phyloP scores from a whole-genome alignment of 2,113 vertebrate genomes.

The Aegotheles bennettii region DNA sequence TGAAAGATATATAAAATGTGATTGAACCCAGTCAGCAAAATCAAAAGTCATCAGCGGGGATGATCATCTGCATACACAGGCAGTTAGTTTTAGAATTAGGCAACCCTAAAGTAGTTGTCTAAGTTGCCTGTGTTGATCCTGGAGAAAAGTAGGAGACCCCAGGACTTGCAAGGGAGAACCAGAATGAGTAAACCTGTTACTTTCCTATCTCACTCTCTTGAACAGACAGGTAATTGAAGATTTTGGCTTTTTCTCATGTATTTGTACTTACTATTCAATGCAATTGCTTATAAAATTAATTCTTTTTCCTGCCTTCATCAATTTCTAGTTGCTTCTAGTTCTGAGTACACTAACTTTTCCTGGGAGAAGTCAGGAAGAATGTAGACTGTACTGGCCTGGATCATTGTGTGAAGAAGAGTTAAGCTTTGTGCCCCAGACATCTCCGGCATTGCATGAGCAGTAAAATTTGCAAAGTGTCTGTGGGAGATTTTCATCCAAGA shows the following conservation, averaged over 20 bases:
- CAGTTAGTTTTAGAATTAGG: background rate
- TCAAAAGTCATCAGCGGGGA: background rate
- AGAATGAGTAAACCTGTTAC: background rate
- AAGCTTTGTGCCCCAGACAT: background rate
- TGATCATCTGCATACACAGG: background rate
- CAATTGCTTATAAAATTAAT: background rate
- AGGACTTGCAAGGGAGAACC: background rate
- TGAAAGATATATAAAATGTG: background rate
- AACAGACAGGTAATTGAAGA: background rate
- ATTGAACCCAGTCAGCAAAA: background rate
- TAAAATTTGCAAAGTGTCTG: background rate
- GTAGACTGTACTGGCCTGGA: background rate
- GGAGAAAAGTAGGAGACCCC: background rate
- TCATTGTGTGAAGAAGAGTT: background rate
- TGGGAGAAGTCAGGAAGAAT: background rate
- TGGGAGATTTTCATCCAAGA: background rate
- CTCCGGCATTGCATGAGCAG: background rate
- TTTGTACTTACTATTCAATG: background rate
- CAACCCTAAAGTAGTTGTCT: background rate
- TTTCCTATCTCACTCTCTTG: background rate
- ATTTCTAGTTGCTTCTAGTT: background rate
- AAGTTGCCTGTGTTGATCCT: background rate
- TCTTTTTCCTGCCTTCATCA: accelerated
- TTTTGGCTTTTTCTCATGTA: background rate
- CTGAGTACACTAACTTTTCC: background rate